Conservation (phyloP, 2,888 invertebrate genomes). For the Andrena fulva region DNA sequence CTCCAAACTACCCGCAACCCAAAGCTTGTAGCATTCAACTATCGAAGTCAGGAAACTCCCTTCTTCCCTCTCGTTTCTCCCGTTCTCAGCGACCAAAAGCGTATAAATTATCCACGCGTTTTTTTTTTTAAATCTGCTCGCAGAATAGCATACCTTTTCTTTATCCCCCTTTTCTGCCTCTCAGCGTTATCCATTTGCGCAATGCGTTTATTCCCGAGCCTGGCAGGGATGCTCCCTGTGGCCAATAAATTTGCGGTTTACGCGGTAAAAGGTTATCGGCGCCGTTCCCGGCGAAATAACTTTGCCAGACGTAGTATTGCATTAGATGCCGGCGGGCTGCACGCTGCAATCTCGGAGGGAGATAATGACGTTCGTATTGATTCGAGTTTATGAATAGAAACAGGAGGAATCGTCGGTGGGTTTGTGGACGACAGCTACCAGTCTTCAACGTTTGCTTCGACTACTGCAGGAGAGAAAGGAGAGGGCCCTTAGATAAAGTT, state of each 20-base stretch:
- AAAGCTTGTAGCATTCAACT: too few species aligned
- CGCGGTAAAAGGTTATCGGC: constrained; percentile 68
- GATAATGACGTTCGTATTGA: constrained; percentile 33
- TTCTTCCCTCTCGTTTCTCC: not conserved
- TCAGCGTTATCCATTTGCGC: constrained; percentile 30
- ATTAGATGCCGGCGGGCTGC: constrained; percentile 24
- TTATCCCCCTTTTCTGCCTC: not conserved
- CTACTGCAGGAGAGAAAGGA: too few species aligned
- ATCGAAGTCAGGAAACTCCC: not conserved
- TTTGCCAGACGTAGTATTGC: constrained; percentile 45
- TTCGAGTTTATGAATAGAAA: constrained; percentile 17
- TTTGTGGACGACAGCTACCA: not conserved
- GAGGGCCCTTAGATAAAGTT: too few species aligned
- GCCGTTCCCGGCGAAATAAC: constrained; percentile 53
- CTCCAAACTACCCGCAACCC: too few species aligned
- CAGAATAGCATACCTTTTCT: not conserved
- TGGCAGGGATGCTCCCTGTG: constrained; percentile 43
- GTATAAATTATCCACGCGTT: not conserved
- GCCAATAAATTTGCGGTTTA: constrained; percentile 67
- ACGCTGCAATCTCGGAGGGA: constrained; percentile 12
- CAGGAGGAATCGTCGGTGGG: not conserved
- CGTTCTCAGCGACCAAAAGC: not conserved
- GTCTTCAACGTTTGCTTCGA: too few species aligned
- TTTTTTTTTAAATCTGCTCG: not conserved
- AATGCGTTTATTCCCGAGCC: constrained; percentile 30